A percentile compares a stretch with the other conserved stretches of the same genome.
These are phyloP conservation scores for Steromphala cineraria DNA, from an alignment of 2,888 invertebrate species.

Conservation along the genomic window DNA sequence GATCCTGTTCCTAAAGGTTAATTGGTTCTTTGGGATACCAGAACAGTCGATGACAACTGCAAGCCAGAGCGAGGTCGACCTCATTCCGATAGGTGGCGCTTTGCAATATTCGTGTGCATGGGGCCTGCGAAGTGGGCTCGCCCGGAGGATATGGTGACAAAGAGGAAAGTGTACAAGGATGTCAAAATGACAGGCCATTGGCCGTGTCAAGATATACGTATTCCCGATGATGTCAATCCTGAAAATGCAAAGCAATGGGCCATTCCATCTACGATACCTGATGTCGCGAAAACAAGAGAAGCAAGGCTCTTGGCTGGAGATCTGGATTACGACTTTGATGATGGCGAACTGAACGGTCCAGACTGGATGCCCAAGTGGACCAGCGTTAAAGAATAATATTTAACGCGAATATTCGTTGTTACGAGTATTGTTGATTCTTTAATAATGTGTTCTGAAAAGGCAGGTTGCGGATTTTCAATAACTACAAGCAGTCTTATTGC, in stretches of 20 bases:
- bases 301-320: conserved; percentile 47
- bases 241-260: too few relatives aligned
- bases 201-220: conserved; percentile 43
- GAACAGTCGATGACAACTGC: conserved; percentile 58
- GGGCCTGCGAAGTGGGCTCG: conserved; percentile 60
- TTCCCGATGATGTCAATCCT: not conserved
- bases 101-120: conserved; percentile 59
- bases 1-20: conserved; percentile 62
- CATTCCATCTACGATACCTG: conserved; percentile 33
- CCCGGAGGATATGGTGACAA: conserved; percentile 41
- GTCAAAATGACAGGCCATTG: conserved; percentile 55
- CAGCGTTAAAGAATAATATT: not conserved
- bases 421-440: too few relatives aligned
- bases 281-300: conserved; percentile 45
- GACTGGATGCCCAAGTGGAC: conserved; percentile 12
- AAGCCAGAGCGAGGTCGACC: conserved; percentile 44
- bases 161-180: conserved; percentile 44
- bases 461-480: too few relatives aligned
- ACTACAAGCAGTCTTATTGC: too few relatives aligned
- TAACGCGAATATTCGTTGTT: too few relatives aligned
- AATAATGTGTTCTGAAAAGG: too few relatives aligned
- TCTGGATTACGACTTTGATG: conserved; percentile 48
- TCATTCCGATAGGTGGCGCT: conserved; percentile 54
- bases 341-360: conserved; percentile 51
- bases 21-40: conserved; percentile 65